Evolutionary conservation across 1,140 invertebrate genomes (phyloP).

Genomic region (Bombus terrestris): DNA sequence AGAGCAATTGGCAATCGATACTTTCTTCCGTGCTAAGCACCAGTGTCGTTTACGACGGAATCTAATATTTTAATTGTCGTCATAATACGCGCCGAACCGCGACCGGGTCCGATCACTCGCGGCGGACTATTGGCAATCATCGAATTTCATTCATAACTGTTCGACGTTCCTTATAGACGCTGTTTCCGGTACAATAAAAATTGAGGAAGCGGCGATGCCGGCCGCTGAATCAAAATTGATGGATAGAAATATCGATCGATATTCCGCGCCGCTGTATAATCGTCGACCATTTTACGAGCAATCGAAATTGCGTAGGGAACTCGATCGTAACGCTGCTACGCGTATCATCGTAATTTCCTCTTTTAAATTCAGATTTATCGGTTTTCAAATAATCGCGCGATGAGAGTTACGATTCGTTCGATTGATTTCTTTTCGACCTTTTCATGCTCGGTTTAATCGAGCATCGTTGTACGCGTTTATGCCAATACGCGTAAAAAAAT

Average conservation of each 20-base stretch:
- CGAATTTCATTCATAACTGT: slow-evolving; percentile 26
- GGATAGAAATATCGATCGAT: slow-evolving; percentile 19
- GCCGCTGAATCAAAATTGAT: slow-evolving; percentile 6
- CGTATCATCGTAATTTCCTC: background rate
- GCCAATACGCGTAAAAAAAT: too few species aligned
- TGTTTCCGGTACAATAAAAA: slow-evolving; percentile 34
- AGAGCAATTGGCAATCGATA: slow-evolving; percentile 58
- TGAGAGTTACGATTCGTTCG: too few species aligned
- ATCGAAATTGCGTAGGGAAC: background rate
- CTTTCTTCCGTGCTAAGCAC: slow-evolving; percentile 78
- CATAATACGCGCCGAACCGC: slow-evolving; percentile 75
- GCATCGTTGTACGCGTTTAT: background rate
- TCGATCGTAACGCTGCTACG: too few species aligned
- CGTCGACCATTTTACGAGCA: slow-evolving; percentile 18
- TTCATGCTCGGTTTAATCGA: slow-evolving; percentile 10
- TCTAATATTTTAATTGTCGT: slow-evolving; percentile 78
- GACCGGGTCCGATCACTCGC: slow-evolving; percentile 30
- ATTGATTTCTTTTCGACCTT: too few species aligned
- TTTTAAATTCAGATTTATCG: background rate
- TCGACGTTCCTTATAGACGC: background rate
- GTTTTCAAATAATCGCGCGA: background rate
- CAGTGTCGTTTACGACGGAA: slow-evolving; percentile 75
- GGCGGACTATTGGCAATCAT: background rate
- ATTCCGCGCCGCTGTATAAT: background rate
- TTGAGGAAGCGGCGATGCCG: background rate